phyloP scores from a whole-genome alignment of 2,797 vertebrate genomes.

The Trachops cirrhosus region DNA sequence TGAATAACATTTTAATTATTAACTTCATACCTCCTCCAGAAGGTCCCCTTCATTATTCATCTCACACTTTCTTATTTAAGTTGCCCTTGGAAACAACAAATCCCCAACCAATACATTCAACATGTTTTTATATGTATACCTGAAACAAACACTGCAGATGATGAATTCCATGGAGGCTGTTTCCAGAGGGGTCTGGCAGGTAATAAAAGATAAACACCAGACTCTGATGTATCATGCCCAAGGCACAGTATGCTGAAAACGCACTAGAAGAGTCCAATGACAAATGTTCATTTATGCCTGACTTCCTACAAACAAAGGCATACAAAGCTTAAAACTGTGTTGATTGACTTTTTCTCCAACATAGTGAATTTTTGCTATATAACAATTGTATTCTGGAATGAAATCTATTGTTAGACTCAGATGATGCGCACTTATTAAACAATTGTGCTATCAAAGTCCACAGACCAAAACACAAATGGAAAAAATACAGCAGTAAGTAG shows the following conservation, averaged over 20 bases:
- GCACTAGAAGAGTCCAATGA: slow-evolving; percentile 64
- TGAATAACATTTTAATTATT: slow-evolving; percentile 54
- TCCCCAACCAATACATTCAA: slow-evolving; percentile 37
- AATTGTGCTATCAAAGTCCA: slow-evolving; percentile 51
- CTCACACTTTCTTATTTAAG: slow-evolving; percentile 76
- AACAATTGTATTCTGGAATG: slow-evolving; percentile 78
- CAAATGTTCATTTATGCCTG: slow-evolving; percentile 76
- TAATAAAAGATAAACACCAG: slow-evolving; percentile 66
- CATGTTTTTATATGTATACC: slow-evolving; percentile 81
- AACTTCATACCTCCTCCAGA: slow-evolving; percentile 79
- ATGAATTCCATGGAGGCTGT: slow-evolving; percentile 73
- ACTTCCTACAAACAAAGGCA: slow-evolving; percentile 79
- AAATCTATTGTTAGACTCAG: slow-evolving; percentile 76
- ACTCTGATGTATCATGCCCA: slow-evolving; percentile 48
- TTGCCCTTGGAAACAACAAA: slow-evolving; percentile 61
- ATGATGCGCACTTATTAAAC: slow-evolving; percentile 63
- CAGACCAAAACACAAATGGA: slow-evolving; percentile 52
- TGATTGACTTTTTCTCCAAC: slow-evolving; percentile 75
- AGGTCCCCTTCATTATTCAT: slow-evolving; percentile 78
- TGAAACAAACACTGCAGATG: slow-evolving; percentile 67
- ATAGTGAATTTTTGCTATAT: slow-evolving; percentile 64
- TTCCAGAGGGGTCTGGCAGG: slow-evolving; percentile 72
- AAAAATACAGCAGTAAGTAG: slow-evolving; percentile 35
- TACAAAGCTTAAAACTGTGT: slow-evolving; percentile 73
- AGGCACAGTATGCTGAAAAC: slow-evolving; percentile 73